Evolutionary conservation across 2,113 vertebrate genomes (phyloP), one percentile per base, ranked within the genome.

Genomic region (Antennarius striatus): DNA sequence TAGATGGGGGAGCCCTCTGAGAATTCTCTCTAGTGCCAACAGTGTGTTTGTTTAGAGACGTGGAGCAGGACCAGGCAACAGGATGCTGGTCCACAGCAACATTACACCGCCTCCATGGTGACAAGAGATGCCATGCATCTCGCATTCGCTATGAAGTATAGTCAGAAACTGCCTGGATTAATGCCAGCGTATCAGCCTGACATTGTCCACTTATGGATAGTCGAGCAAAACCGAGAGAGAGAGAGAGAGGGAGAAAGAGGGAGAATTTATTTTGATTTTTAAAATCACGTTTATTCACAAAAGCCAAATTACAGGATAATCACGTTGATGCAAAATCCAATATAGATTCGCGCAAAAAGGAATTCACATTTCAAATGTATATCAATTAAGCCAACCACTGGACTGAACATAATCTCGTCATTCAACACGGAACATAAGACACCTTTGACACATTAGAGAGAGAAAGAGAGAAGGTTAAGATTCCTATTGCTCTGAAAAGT

Each of bases 201-300:
- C 64, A 60, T 56, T 78, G 72, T 84, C 51, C 69, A 82, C 68
- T 66, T 79, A 79, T 17, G 57, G 66, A 74, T 39, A 48, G 48
- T 77, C 65, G 1, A 22, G 22, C 22, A 22, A 22, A 22, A 45
- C 10, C 64, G 56, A 58, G 36, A 47, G 45, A 48, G 17, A 48
- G 17, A 51, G 50, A 40, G 54, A 49, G 43, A 28, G 12, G 6
- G 8, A 48, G 39, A 40, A 40, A 40, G 22, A 22, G 22, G 22
- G 22, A 22, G 22, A 22, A 1, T 22, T 22, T 1, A 22, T 22
- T 22, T 22, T 22, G 1, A 22, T 1, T 22, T 22, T 22, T 22
- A 22, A 22, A 22, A 22, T 22, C 22, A 22, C 22, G 22, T 22
- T 22, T 22, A 22, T 22, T 22, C 22, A 22, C 22, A 22, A 22